Evolutionary conservation across 2,888 invertebrate genomes (phyloP).

Genomic region (Nephrotoma guestfalica): DNA sequence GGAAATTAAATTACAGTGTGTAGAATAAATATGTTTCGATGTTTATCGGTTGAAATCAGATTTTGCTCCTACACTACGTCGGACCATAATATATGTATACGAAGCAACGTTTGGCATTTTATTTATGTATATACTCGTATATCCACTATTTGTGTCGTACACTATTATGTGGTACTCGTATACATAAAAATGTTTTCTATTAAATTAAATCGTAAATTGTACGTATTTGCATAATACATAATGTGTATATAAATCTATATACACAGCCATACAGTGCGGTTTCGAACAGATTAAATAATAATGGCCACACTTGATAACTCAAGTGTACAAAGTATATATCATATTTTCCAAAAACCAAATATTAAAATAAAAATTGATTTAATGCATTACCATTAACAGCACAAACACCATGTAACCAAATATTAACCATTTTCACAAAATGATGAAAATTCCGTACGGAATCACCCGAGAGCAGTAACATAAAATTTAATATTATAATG

Average conservation of each 20-base stretch:
- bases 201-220: not conserved
- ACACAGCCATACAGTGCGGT: not conserved
- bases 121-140: not conserved
- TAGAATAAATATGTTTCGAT: not conserved
- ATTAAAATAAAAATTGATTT: not conserved
- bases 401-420: not conserved
- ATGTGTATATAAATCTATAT: not conserved
- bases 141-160: not conserved
- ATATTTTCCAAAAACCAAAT: not conserved
- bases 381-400: not conserved
- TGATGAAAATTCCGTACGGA: not conserved
- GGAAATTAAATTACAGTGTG: not conserved
- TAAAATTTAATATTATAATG: not conserved
- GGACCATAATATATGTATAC: not conserved
- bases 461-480: not conserved
- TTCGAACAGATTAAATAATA: not conserved
- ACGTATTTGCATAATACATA: not conserved
- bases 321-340: not conserved
- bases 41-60: not conserved
- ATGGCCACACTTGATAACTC: not conserved
- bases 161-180: not conserved
- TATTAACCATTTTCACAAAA: not conserved
- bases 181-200: not conserved
- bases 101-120: not conserved
- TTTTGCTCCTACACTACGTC: not conserved